These are phyloP conservation scores for Cinclus mexicanus DNA, from an alignment of 2,113 vertebrate genomes.

Conservation along the genomic window DNA sequence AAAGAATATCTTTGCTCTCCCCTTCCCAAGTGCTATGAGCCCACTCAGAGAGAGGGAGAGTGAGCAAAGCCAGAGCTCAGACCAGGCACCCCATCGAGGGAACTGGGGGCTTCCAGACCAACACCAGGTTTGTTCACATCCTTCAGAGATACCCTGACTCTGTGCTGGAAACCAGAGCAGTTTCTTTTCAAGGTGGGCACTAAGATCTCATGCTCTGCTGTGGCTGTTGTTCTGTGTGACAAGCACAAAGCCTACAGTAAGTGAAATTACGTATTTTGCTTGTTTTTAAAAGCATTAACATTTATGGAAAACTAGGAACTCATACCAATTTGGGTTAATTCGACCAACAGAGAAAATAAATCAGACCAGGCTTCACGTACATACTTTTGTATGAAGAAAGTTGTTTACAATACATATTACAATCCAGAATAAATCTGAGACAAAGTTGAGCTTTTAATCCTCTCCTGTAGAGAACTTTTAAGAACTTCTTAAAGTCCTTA, in stretches of 20 bases:
- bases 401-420: neutral
- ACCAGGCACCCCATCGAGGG: neutral
- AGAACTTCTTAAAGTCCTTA: no score
- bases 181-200: neutral
- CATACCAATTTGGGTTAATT: neutral
- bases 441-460: neutral
- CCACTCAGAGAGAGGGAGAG: neutral
- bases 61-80: neutral
- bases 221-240: neutral
- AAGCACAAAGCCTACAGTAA: neutral
- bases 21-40: neutral
- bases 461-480: neutral
- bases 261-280: neutral
- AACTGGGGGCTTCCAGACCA: neutral
- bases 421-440: neutral
- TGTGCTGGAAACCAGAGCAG: neutral
- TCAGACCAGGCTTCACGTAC: neutral
- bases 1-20: neutral
- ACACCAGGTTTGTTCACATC: neutral
- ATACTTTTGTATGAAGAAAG: neutral
- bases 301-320: neutral
- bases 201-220: neutral
- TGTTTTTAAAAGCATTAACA: neutral
- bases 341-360: neutral
- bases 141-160: neutral